Conservation (phyloP, 2,888 invertebrate genomes). For the Allophyes oxyacanthae region DNA sequence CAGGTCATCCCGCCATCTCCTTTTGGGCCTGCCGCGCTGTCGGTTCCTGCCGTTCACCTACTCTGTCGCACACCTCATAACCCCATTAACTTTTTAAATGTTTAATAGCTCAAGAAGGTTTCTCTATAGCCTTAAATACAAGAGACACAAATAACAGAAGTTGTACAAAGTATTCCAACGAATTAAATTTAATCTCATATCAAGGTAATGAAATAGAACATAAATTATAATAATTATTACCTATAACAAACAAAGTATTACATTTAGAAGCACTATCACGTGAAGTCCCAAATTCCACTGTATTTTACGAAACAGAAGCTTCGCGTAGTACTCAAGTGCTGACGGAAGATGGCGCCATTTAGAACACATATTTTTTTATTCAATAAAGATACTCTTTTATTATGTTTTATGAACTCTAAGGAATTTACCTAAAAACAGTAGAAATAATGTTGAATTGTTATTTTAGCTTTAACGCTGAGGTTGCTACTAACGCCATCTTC, state of each 20-base stretch:
- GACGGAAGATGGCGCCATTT: conserved; percentile 39
- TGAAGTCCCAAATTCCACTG: too few relatives aligned
- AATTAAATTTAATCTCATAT: too few relatives aligned
- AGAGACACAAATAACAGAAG: too few relatives aligned
- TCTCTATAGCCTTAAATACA: too few relatives aligned
- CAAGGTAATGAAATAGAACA: neutral
- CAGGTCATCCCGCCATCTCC: too few relatives aligned
- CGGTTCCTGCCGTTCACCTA: too few relatives aligned
- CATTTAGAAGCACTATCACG: neutral
- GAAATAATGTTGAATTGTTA: neutral
- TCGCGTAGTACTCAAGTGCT: conserved; percentile 4
- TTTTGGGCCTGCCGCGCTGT: too few relatives aligned
- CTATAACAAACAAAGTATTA: conserved; percentile 1
- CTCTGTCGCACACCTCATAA: too few relatives aligned
- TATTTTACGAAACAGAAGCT: conserved; percentile 3
- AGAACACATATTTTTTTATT: neutral
- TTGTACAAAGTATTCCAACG: too few relatives aligned
- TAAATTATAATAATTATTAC: neutral
- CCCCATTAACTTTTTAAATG: too few relatives aligned
- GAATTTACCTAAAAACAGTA: too few relatives aligned
- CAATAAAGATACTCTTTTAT: neutral
- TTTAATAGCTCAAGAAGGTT: too few relatives aligned
- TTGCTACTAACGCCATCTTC: conserved; percentile 50
- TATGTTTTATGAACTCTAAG: neutral
- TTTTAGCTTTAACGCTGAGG: neutral